Conservation (phyloP, 2,888 invertebrate genomes). For the Corythucha ciliata region DNA sequence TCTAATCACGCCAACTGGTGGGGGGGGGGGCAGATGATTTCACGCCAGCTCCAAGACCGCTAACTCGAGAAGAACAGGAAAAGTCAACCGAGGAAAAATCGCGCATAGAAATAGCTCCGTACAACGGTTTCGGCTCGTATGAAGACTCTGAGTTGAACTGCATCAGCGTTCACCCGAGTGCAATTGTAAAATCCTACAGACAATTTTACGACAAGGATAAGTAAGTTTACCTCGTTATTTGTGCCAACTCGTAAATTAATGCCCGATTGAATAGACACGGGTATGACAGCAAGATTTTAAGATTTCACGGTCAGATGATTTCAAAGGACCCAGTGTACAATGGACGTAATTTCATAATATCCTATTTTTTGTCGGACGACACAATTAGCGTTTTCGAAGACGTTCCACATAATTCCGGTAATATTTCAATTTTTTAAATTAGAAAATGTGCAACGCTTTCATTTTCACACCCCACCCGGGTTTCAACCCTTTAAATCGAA, state of each 20-base stretch:
- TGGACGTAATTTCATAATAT: constrained; percentile 66
- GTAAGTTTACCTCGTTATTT: constrained; percentile 40
- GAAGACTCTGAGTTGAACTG: constrained; percentile 87
- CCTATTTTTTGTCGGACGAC: constrained; percentile 72
- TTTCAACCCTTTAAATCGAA: neutral
- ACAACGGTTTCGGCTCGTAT: constrained; percentile 82
- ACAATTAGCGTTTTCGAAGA: constrained; percentile 75
- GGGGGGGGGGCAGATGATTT: constrained; percentile 55
- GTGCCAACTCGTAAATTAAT: neutral
- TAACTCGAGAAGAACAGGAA: constrained; percentile 26
- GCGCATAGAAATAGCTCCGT: constrained; percentile 59
- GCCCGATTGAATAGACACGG: constrained; percentile 50
- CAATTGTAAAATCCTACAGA: constrained; percentile 65
- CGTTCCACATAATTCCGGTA: constrained; percentile 33
- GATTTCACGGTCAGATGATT: constrained; percentile 69
- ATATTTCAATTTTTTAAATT: neutral
- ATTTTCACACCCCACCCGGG: neutral
- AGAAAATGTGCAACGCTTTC: neutral
- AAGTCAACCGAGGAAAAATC: constrained; percentile 15
- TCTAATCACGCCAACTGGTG: too few species aligned
- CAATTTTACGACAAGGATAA: constrained; percentile 73
- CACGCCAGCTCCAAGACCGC: constrained; percentile 49
- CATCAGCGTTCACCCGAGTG: constrained; percentile 65
- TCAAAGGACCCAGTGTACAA: constrained; percentile 57
- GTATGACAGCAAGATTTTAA: constrained; percentile 63